Evolutionary conservation across 2,888 invertebrate species (phyloP).

Genomic region (Caenorhabditis zanzibari): DNA sequence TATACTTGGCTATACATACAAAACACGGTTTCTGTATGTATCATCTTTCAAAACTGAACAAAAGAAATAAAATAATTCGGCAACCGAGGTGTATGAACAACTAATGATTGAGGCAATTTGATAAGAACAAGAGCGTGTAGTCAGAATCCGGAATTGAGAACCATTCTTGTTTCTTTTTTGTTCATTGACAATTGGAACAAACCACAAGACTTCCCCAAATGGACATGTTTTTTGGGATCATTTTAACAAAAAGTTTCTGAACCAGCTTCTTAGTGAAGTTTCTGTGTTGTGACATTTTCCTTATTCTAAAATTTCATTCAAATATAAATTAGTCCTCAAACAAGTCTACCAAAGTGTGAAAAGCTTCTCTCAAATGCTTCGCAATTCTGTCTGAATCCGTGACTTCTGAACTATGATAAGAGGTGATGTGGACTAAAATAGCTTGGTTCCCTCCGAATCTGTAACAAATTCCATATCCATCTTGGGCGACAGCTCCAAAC

Average conservation of each 20-base stretch:
- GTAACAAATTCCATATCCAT: constrained; percentile 80
- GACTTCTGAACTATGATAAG: constrained; percentile 73
- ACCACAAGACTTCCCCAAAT: background rate
- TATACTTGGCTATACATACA: too few relatives aligned
- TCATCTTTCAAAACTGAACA: background rate
- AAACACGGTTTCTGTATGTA: background rate
- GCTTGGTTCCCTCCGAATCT: constrained; percentile 79
- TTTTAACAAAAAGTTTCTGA: constrained; percentile 3
- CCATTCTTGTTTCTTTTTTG: constrained; percentile 5
- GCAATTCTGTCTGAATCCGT: constrained; percentile 75
- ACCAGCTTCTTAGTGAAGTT: background rate
- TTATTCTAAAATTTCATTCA: background rate
- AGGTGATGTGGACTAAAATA: constrained; percentile 74
- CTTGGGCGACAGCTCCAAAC: constrained; percentile 78
- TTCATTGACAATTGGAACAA: constrained; percentile 24
- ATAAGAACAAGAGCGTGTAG: constrained; percentile 25
- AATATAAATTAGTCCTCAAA: constrained; percentile 61
- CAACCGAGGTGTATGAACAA: constrained; percentile 29
- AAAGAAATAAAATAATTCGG: constrained; percentile 6
- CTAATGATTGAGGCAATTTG: constrained; percentile 31
- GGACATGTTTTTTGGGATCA: constrained; percentile 4
- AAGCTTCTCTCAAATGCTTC: constrained; percentile 64
- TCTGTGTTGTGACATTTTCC: background rate
- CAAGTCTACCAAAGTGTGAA: constrained; percentile 73
- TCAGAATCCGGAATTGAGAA: constrained; percentile 18